These are phyloP conservation scores for Ochotona curzoniae DNA, from an alignment of 2,113 vertebrate species.

Conservation along the genomic window DNA sequence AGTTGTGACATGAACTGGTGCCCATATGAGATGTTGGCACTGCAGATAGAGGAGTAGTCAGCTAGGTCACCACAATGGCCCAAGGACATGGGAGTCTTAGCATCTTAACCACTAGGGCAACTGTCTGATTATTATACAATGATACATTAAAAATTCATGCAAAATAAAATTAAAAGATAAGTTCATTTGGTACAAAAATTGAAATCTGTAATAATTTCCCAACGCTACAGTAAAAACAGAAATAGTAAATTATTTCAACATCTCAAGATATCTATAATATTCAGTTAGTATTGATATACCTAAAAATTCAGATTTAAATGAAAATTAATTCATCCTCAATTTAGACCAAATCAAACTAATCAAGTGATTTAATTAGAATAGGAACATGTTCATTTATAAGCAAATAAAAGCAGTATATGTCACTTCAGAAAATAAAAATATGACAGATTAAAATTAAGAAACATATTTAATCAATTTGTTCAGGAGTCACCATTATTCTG, in stretches of 20 bases:
- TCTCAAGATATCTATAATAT: conserved; percentile 20
- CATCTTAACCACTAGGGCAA: too few species aligned
- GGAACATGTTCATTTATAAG: conserved; percentile 7
- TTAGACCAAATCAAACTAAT: conserved; percentile 26
- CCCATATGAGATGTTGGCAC: too few species aligned
- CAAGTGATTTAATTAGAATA: neutral
- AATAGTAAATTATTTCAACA: conserved; percentile 42
- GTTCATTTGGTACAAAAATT: too few species aligned
- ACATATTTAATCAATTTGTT: conserved; percentile 14
- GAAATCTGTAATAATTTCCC: neutral
- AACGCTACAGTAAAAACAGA: conserved; percentile 22
- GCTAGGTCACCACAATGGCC: too few species aligned
- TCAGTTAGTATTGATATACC: neutral
- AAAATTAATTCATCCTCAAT: conserved; percentile 32
- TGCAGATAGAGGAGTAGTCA: too few species aligned
- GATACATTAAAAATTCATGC: too few species aligned
- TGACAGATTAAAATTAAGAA: conserved; percentile 37
- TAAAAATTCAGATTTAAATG: conserved; percentile 43
- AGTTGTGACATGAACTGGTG: too few species aligned
- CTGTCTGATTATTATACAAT: neutral
- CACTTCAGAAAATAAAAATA: conserved; percentile 41
- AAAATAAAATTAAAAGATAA: too few species aligned
- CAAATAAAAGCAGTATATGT: conserved; percentile 16
- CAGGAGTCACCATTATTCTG: neutral
- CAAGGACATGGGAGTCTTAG: too few species aligned